Evolutionary conservation across 1,140 invertebrate genomes (phyloP), one percentile per base, ranked within the genome.

Genomic region (Tetramorium alpestre): DNA sequence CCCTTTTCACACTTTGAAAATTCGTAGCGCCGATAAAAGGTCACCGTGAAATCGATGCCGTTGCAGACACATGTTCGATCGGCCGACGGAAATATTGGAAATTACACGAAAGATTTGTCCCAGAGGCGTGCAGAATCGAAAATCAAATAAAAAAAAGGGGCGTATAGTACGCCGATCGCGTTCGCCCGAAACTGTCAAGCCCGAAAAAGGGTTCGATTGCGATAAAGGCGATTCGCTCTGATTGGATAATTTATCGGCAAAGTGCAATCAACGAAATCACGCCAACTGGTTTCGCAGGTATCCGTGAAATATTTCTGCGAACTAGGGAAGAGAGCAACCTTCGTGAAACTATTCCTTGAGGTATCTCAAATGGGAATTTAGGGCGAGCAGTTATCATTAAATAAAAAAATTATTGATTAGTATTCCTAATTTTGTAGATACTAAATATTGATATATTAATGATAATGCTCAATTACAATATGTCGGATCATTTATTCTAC

Each of bases 91-190:
- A 93, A 94, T 94, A 95, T 94, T 91, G 93, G 91, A 93, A 94
- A 94, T 95, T 94, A 93, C 93, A 95, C 93, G 93, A 94, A 92
- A 93, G 92, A 95, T 94, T 95, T 94, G 90, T 90, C 75, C 88
- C 77, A 90, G 86, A 87, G 85, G 94, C 94, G 94, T 95, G 93
- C 22, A 91, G 77, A 95, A 95, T 95, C 54, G 77, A 93, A 94
- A 91, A 95, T 95, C 95, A 95, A 95, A 95, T 95, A 95, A 94
- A 65, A 94, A 93, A 92, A 88, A 92, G 91, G 92, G 90, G 90
- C 90, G 85, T 33, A 33, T 4, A 33, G 33, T 33, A 33, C 28
- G n/a, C 18, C 11, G 47, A 25, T 85, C 81, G 70, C 70, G 25
- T 62, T 70, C 49, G 49, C 38, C 41, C 58, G 58, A 62, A 60